Evolutionary conservation across 2,113 vertebrate genomes (phyloP), one percentile per base, ranked within the genome.

Genomic region (Calyptomena viridis): DNA sequence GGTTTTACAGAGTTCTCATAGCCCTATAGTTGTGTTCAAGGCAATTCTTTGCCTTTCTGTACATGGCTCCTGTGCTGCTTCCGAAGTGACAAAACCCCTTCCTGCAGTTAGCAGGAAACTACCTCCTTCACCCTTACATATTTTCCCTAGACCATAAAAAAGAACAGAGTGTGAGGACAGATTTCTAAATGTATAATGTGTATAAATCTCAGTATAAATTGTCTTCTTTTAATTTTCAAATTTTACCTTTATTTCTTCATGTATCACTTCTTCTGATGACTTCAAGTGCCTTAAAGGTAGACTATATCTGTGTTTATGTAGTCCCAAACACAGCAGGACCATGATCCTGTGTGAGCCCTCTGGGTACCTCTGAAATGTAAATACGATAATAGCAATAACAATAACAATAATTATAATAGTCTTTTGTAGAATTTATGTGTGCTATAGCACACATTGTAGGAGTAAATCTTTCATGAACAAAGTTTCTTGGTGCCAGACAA

Each of bases 401-500:
- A 62, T 46, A 72, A 39, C 28, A 40, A 21, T 39, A 30, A 11
- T 10, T 71, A 62, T 71, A 85, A 28, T 58, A 74, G 66, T 67
- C 27, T 77, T 27, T 50, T 23, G 1, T 64, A 47, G 27, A 72
- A 87, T 89, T 91, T 83, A 79, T 88, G 74, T 84, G 85, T 40
- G 16, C 37, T 81, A 31, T 8, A 52, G 24, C 35, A 63, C 37
- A 63, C 27, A 30, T 40, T 72, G 10, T 19, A 40, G 19, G 39
- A 40, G 12, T 39, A 91, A 78, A 89, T 33, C 39, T 87, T 93
- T 79, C 35, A 37, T 2, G 8, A 91, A 60, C 62, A 91, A 87
- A 66, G 66, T 69, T 95, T 72, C 81, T 89, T 79, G 58, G 66
- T 96, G 53, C 74, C 84, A 94, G 84, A 94, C 28, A 79, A 85